Base-by-base conservation (phyloP, 2,888 invertebrate genomes). In the Mesorhabditis sp. region DNA sequence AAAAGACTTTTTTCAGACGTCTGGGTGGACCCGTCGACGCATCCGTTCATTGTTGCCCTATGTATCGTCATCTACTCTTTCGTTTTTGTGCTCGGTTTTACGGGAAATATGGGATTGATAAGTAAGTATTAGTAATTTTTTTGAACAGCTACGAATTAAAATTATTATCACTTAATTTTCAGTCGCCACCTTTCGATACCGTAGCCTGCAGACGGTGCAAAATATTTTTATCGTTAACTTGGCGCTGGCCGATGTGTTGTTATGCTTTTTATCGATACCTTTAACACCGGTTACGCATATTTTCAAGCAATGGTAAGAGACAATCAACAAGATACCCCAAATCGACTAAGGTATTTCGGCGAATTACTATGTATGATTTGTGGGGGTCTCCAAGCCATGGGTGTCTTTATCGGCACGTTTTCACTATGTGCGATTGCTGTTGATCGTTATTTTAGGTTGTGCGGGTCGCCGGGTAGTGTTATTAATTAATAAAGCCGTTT, bases 391-490 rank as follows among this genome's bases (percentile, higher is more conserved):
- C 94, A 94, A 87, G 95, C 94, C 67, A 92, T 93, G 83, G 94
- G 94, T 86, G 94, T 97, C 78, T 96, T 96, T 89, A 94, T 96
- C 85, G 95, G 95, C 74, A 95, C 95, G 3, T 89, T 96, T 82
- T 96, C 96, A 5, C 90, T 97, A 75, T 95, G 94, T 80, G 93
- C 95, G 78, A 97, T 97, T 82, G 96, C 97, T 69, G 92, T 96
- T 72, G 96, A 97, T 88, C 90, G 96, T 71, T 97, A 93, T 88
- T 77, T 73, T 67, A 67, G 75, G 50, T 67, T 80, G 10, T 76
- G 76, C 15, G 65, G 73, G 6, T 72, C 76, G 3, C 79, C 79
- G 45, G 77, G 79, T 76, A 62, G 45, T 65, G 42, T 45, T 10
- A 13, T 64, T 67, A 58, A 28, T 45, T 13, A 10, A 28, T 62